Conservation (phyloP, 2,797 vertebrate genomes). For the Clarias fuscus region DNA sequence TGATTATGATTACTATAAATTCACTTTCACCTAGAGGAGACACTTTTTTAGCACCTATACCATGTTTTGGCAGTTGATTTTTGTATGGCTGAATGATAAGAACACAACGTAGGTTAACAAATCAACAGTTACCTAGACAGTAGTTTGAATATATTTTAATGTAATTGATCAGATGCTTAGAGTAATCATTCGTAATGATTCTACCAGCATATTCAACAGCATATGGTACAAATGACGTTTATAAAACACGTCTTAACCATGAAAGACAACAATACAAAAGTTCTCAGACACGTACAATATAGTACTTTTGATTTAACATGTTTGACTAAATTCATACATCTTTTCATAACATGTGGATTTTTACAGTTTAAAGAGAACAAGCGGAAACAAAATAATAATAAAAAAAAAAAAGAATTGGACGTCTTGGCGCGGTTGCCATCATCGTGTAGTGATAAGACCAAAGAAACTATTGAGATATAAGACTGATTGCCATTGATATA, state of each 20-base stretch:
- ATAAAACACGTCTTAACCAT: neutral
- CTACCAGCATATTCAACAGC: conserved; percentile 29
- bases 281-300: neutral
- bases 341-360: neutral
- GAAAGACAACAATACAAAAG: conserved; percentile 4
- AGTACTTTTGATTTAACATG: conserved; percentile 14
- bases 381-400: neutral
- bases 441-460: neutral
- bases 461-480: conserved; percentile 9
- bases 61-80: neutral
- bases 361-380: conserved; percentile 5
- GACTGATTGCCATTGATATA: conserved; percentile 38
- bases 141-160: conserved; percentile 5
- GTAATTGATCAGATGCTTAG: neutral
- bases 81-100: neutral
- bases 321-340: conserved; percentile 9
- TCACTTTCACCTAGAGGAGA: no score
- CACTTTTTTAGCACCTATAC: no score
- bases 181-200: neutral
- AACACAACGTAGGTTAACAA: conserved; percentile 7
- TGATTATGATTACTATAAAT: no score
- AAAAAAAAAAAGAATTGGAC: neutral
- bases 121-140: conserved; percentile 19
- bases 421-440: neutral
- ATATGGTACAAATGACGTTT: conserved; percentile 16